A percentile compares a stretch with the other conserved stretches of the same genome.
Conservation (phyloP, 1,140 invertebrate species). For the Venustaconcha ellipsiformis region DNA sequence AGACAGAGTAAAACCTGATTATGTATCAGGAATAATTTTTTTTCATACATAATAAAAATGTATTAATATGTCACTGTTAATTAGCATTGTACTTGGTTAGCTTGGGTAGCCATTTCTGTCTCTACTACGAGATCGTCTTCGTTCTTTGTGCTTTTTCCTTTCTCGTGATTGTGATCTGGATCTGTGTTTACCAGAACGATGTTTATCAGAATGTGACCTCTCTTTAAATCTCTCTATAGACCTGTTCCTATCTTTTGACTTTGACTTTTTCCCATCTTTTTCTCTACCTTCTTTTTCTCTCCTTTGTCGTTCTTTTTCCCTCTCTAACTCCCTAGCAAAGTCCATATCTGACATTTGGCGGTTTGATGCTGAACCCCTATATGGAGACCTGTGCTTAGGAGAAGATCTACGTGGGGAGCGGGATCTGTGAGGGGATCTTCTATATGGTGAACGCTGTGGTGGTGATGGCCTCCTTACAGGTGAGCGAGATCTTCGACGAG, state of each 20-base stretch:
- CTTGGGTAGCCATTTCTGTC: no score
- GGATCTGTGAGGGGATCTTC: slow-evolving; percentile 30
- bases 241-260: slow-evolving; percentile 24
- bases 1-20: no score
- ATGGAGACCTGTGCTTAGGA: slow-evolving; percentile 1
- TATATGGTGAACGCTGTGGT: slow-evolving; percentile 20
- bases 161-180: slow-evolving; percentile 20
- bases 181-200: slow-evolving; percentile 5
- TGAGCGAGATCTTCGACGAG: background rate
- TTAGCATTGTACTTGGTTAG: no score
- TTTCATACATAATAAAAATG: no score
- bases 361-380: slow-evolving; percentile 1
- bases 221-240: slow-evolving; percentile 15
- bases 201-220: slow-evolving; percentile 24
- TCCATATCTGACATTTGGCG: slow-evolving; percentile 33
- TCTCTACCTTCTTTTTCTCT: slow-evolving; percentile 38
- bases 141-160: slow-evolving; percentile 20
- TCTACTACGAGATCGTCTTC: background rate
- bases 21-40: no score
- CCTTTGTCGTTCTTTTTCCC: slow-evolving; percentile 55
- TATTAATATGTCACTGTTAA: no score
- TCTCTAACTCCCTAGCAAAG: slow-evolving; percentile 55
- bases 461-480: slow-evolving; percentile 13
- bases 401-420: slow-evolving; percentile 15
- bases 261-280: slow-evolving; percentile 25